Base-by-base conservation (phyloP, 1,140 invertebrate species). In the Lasioglossum albipes region DNA sequence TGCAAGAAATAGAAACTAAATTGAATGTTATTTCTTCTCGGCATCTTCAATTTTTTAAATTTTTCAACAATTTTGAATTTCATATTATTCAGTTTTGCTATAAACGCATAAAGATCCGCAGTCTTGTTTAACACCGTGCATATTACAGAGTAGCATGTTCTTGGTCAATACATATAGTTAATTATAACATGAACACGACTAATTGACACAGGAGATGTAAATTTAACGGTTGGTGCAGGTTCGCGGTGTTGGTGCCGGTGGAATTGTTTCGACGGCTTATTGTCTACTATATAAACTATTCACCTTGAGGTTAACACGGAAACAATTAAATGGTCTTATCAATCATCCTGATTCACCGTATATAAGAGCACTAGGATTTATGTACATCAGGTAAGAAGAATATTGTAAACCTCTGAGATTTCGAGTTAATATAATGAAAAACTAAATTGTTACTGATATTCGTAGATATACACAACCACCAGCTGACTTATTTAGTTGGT, bases 251-350 rank as follows among this genome's bases (percentile, higher is more conserved):
- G 99, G 99, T 71, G 98, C 98, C 75, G 99, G 99, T 75, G 99
- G 99, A 42, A 99, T 99, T 84, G 99, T 99, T 16, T 99, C 98
- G 7, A 99, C 99, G 83, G 98, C 99, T 0, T 99, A 98, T 93
- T 99, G 98, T 93, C 94, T 99, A n/a, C 95, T 99, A 12, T 99
- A 99, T 93, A 99, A 99, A 95, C 94, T 99, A 77, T 99, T 99
- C 93, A 99, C 99, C 7, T 93, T 99, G 86, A 97, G 97, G 88
- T 94, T 99, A 79, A 99, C 99, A 13, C 95, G 99, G 68, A 99
- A 99, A 93, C 99, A 99, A 94, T 94, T 99, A 67, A 98, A 98
- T 92, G 98, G 98, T 67, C 95, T 99, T 62, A 96, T 99, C 84
- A 98, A 97, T 89, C 99, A 99, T 93, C 95, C 95, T 74, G 99